A percentile compares a stretch with the other conserved stretches of the same genome.
Conservation (phyloP, 2,113 vertebrate genomes). For the Calonectris borealis region DNA sequence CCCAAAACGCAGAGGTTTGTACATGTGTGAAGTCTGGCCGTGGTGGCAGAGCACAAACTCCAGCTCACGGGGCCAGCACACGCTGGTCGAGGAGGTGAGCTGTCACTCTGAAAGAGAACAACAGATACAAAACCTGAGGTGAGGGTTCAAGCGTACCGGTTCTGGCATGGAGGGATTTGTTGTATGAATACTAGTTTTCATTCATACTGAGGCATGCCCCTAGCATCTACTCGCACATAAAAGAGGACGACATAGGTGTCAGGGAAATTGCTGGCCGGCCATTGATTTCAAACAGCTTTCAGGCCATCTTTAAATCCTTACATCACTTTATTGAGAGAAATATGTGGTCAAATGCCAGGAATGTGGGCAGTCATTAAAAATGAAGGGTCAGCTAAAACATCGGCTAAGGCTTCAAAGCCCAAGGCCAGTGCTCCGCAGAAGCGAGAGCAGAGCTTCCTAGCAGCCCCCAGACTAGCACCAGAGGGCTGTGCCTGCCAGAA, state of each 20-base stretch:
- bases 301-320: not conserved
- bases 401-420: not conserved
- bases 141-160: rapidly evolving
- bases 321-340: not conserved
- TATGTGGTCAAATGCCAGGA: not conserved
- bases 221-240: not conserved
- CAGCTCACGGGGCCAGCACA: rapidly evolving
- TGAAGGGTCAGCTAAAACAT: not conserved
- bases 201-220: not conserved
- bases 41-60: not conserved
- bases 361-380: not conserved
- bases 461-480: not conserved
- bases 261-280: not conserved
- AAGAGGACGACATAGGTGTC: not conserved
- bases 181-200: not conserved
- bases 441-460: not conserved
- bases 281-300: not conserved
- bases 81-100: rapidly evolving
- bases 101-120: not conserved
- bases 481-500: not conserved
- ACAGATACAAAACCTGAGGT: not conserved
- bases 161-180: not conserved
- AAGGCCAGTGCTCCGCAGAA: not conserved
- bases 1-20: not conserved
- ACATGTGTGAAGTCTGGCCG: rapidly evolving